phyloP scores from a whole-genome alignment of 30 jellyfish, hydroid and myxozoan genomes.

The Turritopsis rubra region DNA sequence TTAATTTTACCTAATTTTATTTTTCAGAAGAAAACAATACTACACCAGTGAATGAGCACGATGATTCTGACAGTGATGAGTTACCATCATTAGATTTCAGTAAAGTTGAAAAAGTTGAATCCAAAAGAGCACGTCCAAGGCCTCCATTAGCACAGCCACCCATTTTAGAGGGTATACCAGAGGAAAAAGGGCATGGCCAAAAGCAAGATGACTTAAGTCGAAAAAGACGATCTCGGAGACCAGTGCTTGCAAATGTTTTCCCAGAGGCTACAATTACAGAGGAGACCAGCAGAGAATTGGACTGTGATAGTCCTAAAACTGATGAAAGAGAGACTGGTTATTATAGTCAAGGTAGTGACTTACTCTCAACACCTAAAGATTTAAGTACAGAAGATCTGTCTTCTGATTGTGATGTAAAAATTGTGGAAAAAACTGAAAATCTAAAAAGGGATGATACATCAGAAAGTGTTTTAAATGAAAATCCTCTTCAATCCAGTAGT shows the following conservation, averaged over 20 bases:
- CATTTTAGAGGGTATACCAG: conserved; percentile 85
- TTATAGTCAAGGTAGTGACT: conserved; percentile 52
- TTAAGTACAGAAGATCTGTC: conserved; percentile 68
- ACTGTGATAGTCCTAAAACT: conserved; percentile 60
- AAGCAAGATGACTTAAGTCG: conserved; percentile 19
- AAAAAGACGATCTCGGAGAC: conserved; percentile 26
- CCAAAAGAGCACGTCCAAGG: conserved; percentile 53
- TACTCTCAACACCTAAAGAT: conserved; percentile 62
- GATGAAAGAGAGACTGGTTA: conserved; percentile 68
- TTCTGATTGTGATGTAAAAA: conserved; percentile 35
- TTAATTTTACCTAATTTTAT: background rate
- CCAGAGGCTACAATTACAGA: conserved; percentile 42
- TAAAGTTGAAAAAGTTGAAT: conserved; percentile 45
- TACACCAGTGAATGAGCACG: conserved; percentile 7
- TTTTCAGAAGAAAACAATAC: background rate
- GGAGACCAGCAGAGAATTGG: conserved; percentile 36
- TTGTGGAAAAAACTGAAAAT: conserved; percentile 20
- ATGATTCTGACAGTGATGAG: conserved; percentile 39
- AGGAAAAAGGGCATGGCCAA: conserved; percentile 45
- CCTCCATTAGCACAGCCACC: conserved; percentile 75
- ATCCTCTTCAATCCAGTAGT: background rate
- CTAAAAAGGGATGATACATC: background rate
- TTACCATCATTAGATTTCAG: conserved; percentile 14
- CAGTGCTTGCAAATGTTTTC: conserved; percentile 35
- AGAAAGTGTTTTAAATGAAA: conserved; percentile 1